Percentiles rank a stretch among this genome's conserved stretches.
Evolutionary conservation across 2,797 vertebrate genomes (phyloP).

Genomic region (Acanthiza pusilla): DNA sequence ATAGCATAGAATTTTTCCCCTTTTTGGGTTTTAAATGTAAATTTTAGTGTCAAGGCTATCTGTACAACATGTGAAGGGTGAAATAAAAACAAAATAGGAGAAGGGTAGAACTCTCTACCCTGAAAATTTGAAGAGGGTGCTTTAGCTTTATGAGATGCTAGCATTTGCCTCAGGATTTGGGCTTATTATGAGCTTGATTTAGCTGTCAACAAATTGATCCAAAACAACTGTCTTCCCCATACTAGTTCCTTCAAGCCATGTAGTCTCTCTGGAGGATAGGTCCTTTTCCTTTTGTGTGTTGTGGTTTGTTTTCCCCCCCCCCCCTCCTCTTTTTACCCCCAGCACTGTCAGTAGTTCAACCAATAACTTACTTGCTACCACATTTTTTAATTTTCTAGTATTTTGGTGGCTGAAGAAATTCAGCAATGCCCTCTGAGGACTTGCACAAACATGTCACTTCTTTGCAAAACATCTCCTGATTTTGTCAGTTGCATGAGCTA

Average conservation of each 20-base stretch:
- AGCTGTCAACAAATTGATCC: not conserved
- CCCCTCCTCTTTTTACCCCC: not conserved
- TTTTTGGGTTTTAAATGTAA: not conserved
- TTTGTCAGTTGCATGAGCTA: slow-evolving; percentile 37
- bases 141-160: not conserved
- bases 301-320: fast-evolving
- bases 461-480: not conserved
- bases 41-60: not conserved
- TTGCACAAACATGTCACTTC: slow-evolving; percentile 2
- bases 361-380: not conserved
- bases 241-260: not conserved
- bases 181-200: not conserved
- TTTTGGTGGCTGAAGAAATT: slow-evolving; percentile 15
- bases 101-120: not conserved
- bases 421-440: slow-evolving; percentile 20
- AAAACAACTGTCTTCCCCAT: not conserved
- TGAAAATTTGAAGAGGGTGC: not conserved
- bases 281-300: not conserved
- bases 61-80: fast-evolving
- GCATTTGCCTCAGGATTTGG: not conserved
- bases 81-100: not conserved
- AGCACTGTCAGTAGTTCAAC: not conserved
- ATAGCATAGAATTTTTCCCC: not conserved
- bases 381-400: not conserved
- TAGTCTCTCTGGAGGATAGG: not conserved